Evolutionary conservation across 2,888 invertebrate species (phyloP), one percentile per base, ranked within the genome.

Genomic region (Macrosiphum euphorbiae): DNA sequence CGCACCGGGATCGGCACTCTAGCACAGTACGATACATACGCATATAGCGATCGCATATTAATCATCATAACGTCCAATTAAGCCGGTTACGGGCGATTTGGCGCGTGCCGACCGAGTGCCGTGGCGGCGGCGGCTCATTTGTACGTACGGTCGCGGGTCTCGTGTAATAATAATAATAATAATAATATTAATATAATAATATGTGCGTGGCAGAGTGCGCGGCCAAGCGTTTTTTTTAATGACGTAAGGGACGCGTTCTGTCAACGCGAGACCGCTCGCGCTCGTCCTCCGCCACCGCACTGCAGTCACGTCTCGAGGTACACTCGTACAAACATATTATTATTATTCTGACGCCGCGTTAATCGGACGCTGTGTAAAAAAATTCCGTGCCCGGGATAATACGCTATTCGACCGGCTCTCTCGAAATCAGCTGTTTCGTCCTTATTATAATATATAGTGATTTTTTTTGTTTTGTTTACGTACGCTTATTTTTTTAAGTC

Each of bases 1-100:
- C n/a, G 67, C 28, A 26, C 26, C 87, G 67, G n/a, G 41, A 78
- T 55, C 52, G 28, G 55, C 4, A 20, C 35, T 26, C 35, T 35
- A 35, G 67, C 67, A 7, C n/a, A 7, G 44, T 44, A 16, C 67
- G 20, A 35, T n/a, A 1, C 5, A 35, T 20, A 41, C 78, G 35
- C 78, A 35, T 35, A 78, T 20, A 78, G 41, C 47, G 35, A 87
- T 58, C 41, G 35, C 50, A 93, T 93, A 93, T 93, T 90, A 85
- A 90, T 85, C 93, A 58, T 50, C 58, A 85, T 61, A 84, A 85
- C 89, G 93, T 93, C 93, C 89, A 93, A 93, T 93, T 93, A 93
- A 85, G 85, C 16, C 84, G 93, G 89, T 93, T 47, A 44, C 89
- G 93, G 93, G 89, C 93, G 89, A 90, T 93, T 93, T 89, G 67